Evolutionary conservation across 2,888 invertebrate species (phyloP).

Genomic region (Alcis repandata): DNA sequence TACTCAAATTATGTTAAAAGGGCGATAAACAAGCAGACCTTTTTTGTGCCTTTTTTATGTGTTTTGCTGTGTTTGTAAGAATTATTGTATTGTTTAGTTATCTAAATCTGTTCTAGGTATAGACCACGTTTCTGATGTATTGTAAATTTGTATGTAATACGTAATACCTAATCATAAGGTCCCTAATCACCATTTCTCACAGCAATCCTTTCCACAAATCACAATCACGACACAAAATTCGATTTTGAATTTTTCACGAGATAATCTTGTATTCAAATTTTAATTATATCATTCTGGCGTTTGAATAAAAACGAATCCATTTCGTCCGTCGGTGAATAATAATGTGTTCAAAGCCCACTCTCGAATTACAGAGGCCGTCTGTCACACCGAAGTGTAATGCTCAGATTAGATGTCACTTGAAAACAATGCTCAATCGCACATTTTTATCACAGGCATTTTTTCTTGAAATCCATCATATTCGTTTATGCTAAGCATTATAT

Average conservation of each 20-base stretch:
- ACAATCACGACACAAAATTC: constrained; percentile 58
- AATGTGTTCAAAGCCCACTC: constrained; percentile 69
- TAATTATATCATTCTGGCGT: constrained; percentile 84
- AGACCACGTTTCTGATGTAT: too few relatives aligned
- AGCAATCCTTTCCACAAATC: constrained; percentile 54
- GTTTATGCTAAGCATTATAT: too few relatives aligned
- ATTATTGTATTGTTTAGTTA: too few relatives aligned
- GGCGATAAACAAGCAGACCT: too few relatives aligned
- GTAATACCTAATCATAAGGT: not conserved
- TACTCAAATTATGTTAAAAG: not conserved
- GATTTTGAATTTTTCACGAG: constrained; percentile 79
- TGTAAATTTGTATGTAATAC: too few relatives aligned
- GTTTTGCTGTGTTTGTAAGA: too few relatives aligned
- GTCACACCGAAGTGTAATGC: constrained; percentile 66
- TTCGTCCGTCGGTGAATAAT: constrained; percentile 80
- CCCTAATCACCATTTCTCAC: constrained; percentile 13
- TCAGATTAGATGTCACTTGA: constrained; percentile 36
- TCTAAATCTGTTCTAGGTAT: too few relatives aligned
- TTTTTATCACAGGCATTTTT: not conserved
- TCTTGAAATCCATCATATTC: too few relatives aligned
- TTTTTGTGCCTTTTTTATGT: too few relatives aligned
- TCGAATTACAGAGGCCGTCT: constrained; percentile 62
- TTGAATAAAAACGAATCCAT: constrained; percentile 85
- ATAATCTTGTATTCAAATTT: constrained; percentile 85
- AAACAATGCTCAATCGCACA: not conserved